Conservation (phyloP, 2,888 invertebrate species). For the Platypus cylindrus region DNA sequence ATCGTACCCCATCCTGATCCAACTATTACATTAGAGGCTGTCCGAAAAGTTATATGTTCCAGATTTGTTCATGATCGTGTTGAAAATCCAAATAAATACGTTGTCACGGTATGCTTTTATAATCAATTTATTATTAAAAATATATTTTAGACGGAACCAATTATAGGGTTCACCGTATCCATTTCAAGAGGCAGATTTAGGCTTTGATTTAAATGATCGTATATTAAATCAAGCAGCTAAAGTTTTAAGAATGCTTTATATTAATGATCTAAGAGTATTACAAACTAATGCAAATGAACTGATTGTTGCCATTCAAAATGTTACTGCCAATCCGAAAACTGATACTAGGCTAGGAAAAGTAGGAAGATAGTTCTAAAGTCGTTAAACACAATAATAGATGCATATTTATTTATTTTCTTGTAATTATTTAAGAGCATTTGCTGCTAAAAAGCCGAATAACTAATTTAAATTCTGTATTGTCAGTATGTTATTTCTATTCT, state of each 20-base stretch:
- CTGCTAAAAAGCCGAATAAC: too few relatives aligned
- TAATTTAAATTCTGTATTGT: too few relatives aligned
- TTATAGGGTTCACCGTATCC: constrained; percentile 55
- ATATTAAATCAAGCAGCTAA: constrained; percentile 60
- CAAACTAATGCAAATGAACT: constrained; percentile 92
- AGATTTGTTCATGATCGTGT: constrained; percentile 47
- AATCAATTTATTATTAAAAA: neutral
- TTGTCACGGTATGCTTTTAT: constrained; percentile 27
- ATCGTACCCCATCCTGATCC: constrained; percentile 73
- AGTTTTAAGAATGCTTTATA: constrained; percentile 65
- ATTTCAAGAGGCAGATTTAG: constrained; percentile 51
- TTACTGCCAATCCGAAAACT: constrained; percentile 95
- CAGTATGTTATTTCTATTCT: neutral
- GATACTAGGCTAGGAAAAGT: constrained; percentile 90
- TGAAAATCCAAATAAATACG: constrained; percentile 40
- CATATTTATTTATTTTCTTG: too few relatives aligned
- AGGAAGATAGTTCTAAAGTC: constrained; percentile 59
- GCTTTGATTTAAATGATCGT: constrained; percentile 52
- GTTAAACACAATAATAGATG: too few relatives aligned
- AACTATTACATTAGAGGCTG: constrained; percentile 57
- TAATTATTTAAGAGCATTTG: too few relatives aligned
- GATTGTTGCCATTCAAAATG: constrained; percentile 79
- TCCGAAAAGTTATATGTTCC: constrained; percentile 47
- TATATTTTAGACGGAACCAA: too few relatives aligned
- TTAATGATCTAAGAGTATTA: constrained; percentile 70